Conservation (phyloP, 2,888 invertebrate species). For the Caenorhabditis sp. region DNA sequence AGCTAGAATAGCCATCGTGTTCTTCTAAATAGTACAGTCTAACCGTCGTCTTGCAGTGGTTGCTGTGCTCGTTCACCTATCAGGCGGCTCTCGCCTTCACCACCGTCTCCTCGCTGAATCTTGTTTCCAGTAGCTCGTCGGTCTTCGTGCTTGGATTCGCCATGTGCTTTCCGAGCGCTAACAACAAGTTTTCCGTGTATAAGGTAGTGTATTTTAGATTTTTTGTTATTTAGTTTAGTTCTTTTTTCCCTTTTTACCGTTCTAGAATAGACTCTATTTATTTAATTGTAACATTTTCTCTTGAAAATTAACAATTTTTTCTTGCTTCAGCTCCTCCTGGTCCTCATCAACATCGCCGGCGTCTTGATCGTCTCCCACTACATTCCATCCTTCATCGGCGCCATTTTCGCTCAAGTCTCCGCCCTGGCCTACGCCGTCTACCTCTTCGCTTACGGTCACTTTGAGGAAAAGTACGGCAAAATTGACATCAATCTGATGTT, state of each 20-base stretch:
- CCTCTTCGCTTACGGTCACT: conserved; percentile 90
- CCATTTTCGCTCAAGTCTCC: conserved; percentile 76
- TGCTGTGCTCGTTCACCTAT: conserved; percentile 94
- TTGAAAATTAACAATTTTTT: conserved; percentile 13
- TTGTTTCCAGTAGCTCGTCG: conserved; percentile 92
- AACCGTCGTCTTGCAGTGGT: conserved; percentile 89
- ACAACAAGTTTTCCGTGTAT: conserved; percentile 90
- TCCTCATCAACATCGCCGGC: conserved; percentile 77
- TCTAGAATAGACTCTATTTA: too few species aligned
- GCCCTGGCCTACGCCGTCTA: conserved; percentile 93
- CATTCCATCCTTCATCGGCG: conserved; percentile 73
- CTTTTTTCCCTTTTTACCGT: not conserved
- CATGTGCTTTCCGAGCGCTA: conserved; percentile 86
- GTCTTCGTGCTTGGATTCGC: conserved; percentile 93
- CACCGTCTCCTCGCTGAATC: conserved; percentile 91
- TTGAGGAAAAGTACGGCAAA: conserved; percentile 93
- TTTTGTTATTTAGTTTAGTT: too few species aligned
- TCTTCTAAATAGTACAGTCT: too few species aligned
- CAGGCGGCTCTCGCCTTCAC: conserved; percentile 92
- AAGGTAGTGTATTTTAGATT: too few species aligned
- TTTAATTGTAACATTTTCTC: too few species aligned
- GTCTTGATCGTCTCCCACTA: conserved; percentile 78
- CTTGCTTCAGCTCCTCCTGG: conserved; percentile 72
- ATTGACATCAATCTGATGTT: conserved; percentile 96
- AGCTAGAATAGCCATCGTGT: too few species aligned